Evolutionary conservation across 1,140 invertebrate species (phyloP).

Genomic region (Rhynchophorus ferrugineus): DNA sequence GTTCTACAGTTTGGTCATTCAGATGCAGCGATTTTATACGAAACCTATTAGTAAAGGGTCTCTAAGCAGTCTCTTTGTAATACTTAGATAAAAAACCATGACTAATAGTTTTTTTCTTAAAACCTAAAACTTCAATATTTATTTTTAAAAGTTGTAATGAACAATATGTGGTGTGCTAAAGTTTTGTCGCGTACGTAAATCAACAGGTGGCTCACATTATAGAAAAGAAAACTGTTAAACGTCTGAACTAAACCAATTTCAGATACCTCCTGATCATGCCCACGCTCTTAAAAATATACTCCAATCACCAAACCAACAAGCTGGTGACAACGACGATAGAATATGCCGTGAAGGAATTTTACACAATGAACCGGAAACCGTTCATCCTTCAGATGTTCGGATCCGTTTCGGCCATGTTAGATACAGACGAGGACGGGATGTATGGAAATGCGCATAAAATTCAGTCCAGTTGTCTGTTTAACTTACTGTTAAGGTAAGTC

Average conservation of each 20-base stretch:
- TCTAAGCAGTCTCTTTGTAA: too few relatives aligned
- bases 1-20: too few relatives aligned
- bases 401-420: conserved; percentile 90
- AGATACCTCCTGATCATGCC: conserved; percentile 96
- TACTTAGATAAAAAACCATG: too few relatives aligned
- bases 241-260: too few relatives aligned
- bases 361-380: conserved; percentile 95
- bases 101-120: not conserved
- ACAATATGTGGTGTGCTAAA: too few relatives aligned
- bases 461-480: conserved; percentile 83
- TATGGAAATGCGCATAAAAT: conserved; percentile 91
- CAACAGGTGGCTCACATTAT: too few relatives aligned
- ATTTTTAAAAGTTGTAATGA: too few relatives aligned
- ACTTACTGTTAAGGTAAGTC: conserved; percentile 60
- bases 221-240: too few relatives aligned
- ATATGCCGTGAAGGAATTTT: conserved; percentile 97
- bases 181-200: too few relatives aligned
- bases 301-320: conserved; percentile 95
- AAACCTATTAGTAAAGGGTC: too few relatives aligned
- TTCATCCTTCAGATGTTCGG: conserved; percentile 99
- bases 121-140: too few relatives aligned
- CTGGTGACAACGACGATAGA: conserved; percentile 92
- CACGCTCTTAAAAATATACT: conserved; percentile 91
- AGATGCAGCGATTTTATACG: too few relatives aligned
- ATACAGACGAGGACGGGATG: conserved; percentile 80